Conservation (phyloP, 2,113 vertebrate genomes). For the Silurus glanis region DNA sequence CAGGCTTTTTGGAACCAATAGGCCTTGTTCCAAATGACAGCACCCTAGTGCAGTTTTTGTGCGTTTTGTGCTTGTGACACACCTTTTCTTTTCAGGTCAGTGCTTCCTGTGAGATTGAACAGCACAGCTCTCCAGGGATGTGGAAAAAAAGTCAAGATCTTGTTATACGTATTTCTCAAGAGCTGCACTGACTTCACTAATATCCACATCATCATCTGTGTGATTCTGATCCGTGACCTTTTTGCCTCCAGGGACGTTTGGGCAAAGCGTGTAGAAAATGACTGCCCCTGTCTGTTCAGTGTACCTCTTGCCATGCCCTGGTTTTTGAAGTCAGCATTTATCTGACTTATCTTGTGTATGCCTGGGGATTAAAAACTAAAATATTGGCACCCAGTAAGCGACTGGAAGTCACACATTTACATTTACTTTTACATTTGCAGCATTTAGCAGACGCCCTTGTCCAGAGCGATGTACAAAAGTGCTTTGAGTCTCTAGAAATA, state of each 20-base stretch:
- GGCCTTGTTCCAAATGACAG: background rate
- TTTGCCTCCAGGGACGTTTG: background rate
- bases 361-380: background rate
- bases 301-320: background rate
- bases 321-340: background rate
- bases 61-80: background rate
- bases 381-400: background rate
- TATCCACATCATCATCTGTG: conserved; percentile 1
- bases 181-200: conserved; percentile 14
- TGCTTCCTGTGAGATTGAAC: background rate
- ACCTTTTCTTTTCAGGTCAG: background rate
- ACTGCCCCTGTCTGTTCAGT: background rate
- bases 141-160: background rate
- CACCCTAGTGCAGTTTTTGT: background rate
- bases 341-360: background rate
- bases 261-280: background rate
- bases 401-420: background rate
- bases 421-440: too few species aligned
- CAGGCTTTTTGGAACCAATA: background rate
- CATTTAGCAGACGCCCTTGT: too few species aligned
- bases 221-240: background rate
- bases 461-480: too few species aligned
- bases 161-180: background rate
- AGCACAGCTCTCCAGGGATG: background rate
- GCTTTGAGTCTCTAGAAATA: too few species aligned